Conservation (phyloP, 2,113 vertebrate genomes). For the Saguinus imperator region DNA sequence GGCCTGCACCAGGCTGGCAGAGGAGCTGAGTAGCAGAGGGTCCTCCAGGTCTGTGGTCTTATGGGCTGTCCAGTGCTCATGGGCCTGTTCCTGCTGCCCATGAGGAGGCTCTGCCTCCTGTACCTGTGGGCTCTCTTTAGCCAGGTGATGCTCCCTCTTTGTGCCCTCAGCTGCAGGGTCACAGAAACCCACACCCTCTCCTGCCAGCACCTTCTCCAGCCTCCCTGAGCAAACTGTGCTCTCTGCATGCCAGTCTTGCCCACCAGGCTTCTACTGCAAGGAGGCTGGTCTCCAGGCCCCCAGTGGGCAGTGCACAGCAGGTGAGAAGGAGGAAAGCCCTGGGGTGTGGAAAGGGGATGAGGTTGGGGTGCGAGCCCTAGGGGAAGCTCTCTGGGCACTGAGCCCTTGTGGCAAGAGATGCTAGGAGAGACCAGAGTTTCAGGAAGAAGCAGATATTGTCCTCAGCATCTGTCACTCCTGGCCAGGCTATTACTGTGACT, state of each 20-base stretch:
- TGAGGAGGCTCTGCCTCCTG: neutral
- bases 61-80: neutral
- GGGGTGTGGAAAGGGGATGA: fast-evolving
- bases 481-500: constrained; percentile 92
- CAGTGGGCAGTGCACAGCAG: constrained; percentile 88
- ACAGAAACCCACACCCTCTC: constrained; percentile 86
- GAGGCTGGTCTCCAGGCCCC: constrained; percentile 86
- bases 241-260: constrained; percentile 88
- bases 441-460: neutral
- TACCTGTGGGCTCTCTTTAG: neutral
- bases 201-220: constrained; percentile 89
- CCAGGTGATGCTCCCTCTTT: neutral
- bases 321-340: constrained; percentile 71
- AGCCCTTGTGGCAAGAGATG: neutral
- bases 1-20: neutral
- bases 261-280: constrained; percentile 89
- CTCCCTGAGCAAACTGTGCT: constrained; percentile 77
- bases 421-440: neutral
- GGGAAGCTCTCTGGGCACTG: neutral
- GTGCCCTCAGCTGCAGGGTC: constrained; percentile 86
- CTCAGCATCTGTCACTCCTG: neutral
- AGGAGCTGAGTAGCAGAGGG: neutral
- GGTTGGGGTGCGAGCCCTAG: neutral
- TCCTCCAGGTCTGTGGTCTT: neutral
- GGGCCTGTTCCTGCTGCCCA: neutral